A percentile compares a stretch with the other conserved stretches of the same genome.
Evolutionary conservation across 2,797 vertebrate genomes (phyloP).

Genomic region (Nannoperca australis): DNA sequence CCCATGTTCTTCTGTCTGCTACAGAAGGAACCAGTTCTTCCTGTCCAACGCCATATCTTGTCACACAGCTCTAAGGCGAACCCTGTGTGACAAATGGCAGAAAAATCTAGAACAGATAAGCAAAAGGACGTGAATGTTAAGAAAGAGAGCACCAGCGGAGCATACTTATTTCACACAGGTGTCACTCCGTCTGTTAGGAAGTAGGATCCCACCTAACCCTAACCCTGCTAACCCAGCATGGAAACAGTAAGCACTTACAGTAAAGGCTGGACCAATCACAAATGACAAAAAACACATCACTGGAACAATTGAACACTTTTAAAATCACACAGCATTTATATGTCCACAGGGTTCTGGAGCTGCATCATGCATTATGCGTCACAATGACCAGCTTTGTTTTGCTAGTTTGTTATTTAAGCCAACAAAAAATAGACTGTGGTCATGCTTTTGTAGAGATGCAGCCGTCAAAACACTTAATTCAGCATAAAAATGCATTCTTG

Average conservation of each 20-base stretch:
- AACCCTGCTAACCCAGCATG: too few species aligned
- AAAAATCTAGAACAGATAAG: slow-evolving; percentile 38
- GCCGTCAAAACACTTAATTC: too few species aligned
- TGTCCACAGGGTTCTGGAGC: neutral
- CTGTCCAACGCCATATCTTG: slow-evolving; percentile 54
- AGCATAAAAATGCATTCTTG: neutral
- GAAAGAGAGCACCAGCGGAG: neutral
- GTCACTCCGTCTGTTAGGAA: neutral
- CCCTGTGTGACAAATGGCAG: slow-evolving; percentile 45
- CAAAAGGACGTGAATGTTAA: slow-evolving; percentile 8
- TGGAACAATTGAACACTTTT: neutral
- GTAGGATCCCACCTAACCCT: slow-evolving; percentile 12
- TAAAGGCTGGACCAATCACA: neutral
- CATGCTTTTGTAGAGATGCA: neutral
- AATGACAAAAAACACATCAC: neutral
- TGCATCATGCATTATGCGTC: neutral
- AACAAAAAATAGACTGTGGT: neutral
- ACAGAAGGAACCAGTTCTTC: slow-evolving; percentile 63
- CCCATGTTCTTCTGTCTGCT: slow-evolving; percentile 9
- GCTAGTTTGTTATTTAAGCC: neutral
- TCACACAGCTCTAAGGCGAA: slow-evolving; percentile 19
- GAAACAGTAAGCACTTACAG: neutral
- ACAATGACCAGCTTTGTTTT: neutral
- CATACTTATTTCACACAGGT: slow-evolving; percentile 30
- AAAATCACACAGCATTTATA: neutral